These are phyloP conservation scores for Dioctria linearis DNA, from an alignment of 2,888 invertebrate species.

Conservation along the genomic window DNA sequence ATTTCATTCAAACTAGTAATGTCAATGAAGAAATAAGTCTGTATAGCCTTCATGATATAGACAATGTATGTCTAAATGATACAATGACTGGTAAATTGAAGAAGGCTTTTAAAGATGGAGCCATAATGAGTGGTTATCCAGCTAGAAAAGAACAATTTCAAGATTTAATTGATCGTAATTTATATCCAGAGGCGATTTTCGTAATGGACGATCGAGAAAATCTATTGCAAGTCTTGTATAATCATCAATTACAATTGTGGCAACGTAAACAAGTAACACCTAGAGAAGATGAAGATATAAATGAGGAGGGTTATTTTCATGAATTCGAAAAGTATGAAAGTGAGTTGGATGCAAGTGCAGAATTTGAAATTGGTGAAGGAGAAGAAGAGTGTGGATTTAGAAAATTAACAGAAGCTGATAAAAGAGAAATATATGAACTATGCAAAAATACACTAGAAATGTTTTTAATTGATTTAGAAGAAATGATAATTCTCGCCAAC, in stretches of 20 bases:
- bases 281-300: background rate
- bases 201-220: conserved; percentile 71
- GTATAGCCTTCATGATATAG: background rate
- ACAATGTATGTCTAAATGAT: background rate
- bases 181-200: conserved; percentile 72
- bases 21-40: background rate
- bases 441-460: background rate
- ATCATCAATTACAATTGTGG: conserved; percentile 69
- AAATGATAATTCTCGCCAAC: conserved; percentile 13
- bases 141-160: conserved; percentile 66
- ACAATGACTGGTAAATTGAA: conserved; percentile 3
- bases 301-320: background rate
- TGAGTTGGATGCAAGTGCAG: background rate
- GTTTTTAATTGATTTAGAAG: background rate
- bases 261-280: conserved; percentile 69
- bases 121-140: conserved; percentile 77
- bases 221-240: conserved; percentile 71
- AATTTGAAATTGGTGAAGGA: background rate
- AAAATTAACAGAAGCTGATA: conserved; percentile 9
- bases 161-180: conserved; percentile 67
- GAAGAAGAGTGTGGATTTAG: background rate
- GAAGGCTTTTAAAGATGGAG: conserved; percentile 67
- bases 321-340: conserved; percentile 15
- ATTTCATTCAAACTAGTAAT: conserved; percentile 4
- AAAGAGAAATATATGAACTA: conserved; percentile 20